Evolutionary conservation across 2,113 vertebrate species (phyloP).

Genomic region (Phyllostomus hastatus): DNA sequence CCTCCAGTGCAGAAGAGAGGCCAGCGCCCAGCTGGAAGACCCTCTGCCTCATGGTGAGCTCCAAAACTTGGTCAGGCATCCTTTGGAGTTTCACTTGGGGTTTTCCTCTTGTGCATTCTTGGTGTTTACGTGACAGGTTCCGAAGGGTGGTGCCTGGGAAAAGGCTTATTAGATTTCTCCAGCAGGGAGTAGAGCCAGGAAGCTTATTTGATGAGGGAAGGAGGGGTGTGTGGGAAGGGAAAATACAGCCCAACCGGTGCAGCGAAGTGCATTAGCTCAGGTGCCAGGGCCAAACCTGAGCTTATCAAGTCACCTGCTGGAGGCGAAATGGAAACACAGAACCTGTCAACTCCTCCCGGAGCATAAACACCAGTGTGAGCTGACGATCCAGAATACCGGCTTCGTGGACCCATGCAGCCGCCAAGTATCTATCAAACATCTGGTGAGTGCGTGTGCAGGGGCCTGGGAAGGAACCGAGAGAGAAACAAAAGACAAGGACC

Average conservation of each 20-base stretch:
- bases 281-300: not conserved
- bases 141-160: slow-evolving; percentile 36
- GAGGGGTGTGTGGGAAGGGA: not conserved
- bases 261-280: not conserved
- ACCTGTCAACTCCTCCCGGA: not conserved
- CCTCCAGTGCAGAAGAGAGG: not conserved
- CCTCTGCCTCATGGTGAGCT: not conserved
- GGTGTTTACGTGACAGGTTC: not conserved
- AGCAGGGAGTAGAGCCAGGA: not conserved
- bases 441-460: not conserved
- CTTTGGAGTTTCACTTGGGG: not conserved
- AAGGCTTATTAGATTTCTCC: not conserved
- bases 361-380: not conserved
- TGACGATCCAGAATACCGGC: not conserved
- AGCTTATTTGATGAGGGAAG: not conserved
- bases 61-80: not conserved
- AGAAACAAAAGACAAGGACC: not conserved
- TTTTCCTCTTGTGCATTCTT: not conserved
- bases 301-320: not conserved
- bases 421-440: not conserved
- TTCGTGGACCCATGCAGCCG: not conserved
- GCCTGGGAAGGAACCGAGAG: slow-evolving; percentile 44
- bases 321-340: not conserved
- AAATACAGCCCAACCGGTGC: not conserved
- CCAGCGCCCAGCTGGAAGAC: not conserved